Conservation (phyloP, 2,113 vertebrate genomes). For the Etheostoma spectabile region DNA sequence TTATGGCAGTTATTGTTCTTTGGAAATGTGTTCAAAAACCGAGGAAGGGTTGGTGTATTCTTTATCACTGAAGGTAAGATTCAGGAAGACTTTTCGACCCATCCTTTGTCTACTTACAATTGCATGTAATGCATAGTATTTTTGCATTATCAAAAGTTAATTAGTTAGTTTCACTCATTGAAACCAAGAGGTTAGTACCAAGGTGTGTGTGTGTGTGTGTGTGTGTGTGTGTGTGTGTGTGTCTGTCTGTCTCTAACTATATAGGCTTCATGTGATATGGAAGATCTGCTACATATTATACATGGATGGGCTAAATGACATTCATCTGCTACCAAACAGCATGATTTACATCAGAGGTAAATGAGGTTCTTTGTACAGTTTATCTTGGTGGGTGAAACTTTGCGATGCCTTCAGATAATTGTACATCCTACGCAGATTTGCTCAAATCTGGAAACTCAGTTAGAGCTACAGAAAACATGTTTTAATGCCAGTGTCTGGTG, state of each 20-base stretch:
- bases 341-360: slow-evolving; percentile 38
- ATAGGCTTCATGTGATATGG: slow-evolving; percentile 43
- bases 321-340: slow-evolving; percentile 60
- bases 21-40: slow-evolving; percentile 63
- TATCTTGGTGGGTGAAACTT: neutral
- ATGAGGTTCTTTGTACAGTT: slow-evolving; percentile 15
- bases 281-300: slow-evolving; percentile 67
- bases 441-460: neutral
- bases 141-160: slow-evolving; percentile 73
- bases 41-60: slow-evolving; percentile 48
- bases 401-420: slow-evolving; percentile 12
- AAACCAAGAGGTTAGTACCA: slow-evolving; percentile 49
- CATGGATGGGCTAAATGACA: slow-evolving; percentile 34
- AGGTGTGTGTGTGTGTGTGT: slow-evolving; percentile 27
- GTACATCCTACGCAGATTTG: neutral
- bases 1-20: slow-evolving; percentile 74
- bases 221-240: neutral
- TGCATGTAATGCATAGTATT: slow-evolving; percentile 32
- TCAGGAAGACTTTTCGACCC: slow-evolving; percentile 74
- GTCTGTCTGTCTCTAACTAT: neutral
- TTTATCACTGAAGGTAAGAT: slow-evolving; percentile 44
- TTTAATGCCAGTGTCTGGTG: slow-evolving; percentile 17
- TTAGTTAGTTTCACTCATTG: slow-evolving; percentile 36
- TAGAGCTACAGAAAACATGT: neutral
- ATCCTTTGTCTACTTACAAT: slow-evolving; percentile 34